Evolutionary conservation across 37 sponge, comb jelly and placozoan genomes (phyloP).

Genomic region (Dysidea cf. avara): DNA sequence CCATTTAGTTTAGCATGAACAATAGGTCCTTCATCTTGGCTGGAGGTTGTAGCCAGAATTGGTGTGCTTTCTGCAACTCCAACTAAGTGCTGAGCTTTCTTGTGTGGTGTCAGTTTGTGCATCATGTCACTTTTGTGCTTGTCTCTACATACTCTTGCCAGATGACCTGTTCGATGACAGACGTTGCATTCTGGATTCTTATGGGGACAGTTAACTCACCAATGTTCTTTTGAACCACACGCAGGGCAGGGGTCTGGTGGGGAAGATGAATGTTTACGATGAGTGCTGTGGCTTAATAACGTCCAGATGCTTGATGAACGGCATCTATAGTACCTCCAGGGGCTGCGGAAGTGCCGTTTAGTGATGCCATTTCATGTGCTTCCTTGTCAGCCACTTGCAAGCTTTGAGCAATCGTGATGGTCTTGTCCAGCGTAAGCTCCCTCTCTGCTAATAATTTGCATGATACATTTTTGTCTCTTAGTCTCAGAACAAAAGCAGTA

Average conservation of each 20-base stretch:
- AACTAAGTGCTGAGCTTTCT: too few species aligned
- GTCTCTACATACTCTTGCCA: too few species aligned
- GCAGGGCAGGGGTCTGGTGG: conserved; percentile 7
- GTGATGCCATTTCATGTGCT: background rate
- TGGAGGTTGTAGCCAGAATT: too few species aligned
- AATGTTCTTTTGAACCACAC: conserved; percentile 6
- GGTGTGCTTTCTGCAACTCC: too few species aligned
- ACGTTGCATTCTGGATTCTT: background rate
- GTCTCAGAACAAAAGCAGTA: too few species aligned
- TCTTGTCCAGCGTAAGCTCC: background rate
- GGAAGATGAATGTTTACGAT: background rate
- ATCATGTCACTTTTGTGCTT: too few species aligned
- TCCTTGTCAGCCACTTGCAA: background rate
- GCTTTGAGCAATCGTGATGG: background rate
- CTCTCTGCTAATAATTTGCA: background rate
- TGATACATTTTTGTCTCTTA: too few species aligned
- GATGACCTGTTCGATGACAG: too few species aligned
- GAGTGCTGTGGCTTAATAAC: too few species aligned
- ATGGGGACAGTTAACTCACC: background rate
- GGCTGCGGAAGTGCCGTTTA: background rate
- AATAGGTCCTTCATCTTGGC: too few species aligned
- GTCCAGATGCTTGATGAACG: background rate
- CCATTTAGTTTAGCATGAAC: too few species aligned
- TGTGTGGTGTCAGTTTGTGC: too few species aligned
- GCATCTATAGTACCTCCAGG: background rate